Conservation (phyloP, 2,113 vertebrate genomes). For the Tursiops truncatus region DNA sequence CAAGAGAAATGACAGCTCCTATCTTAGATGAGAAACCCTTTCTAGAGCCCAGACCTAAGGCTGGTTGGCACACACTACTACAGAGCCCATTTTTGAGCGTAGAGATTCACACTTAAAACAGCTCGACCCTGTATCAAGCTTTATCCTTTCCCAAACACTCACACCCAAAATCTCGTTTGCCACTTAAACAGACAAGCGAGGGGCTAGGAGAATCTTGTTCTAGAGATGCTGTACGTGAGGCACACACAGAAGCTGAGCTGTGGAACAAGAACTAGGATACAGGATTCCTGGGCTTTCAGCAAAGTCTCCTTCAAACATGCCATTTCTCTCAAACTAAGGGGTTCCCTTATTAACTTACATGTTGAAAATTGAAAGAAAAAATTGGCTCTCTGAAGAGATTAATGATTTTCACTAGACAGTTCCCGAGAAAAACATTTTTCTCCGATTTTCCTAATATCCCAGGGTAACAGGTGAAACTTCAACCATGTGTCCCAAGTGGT, state of each 20-base stretch:
- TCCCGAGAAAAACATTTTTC: neutral
- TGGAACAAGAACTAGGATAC: neutral
- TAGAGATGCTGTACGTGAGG: neutral
- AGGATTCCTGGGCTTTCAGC: neutral
- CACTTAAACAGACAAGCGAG: neutral
- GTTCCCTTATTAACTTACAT: neutral
- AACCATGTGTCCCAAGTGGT: neutral
- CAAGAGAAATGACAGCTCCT: neutral
- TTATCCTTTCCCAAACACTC: neutral
- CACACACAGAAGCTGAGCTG: neutral
- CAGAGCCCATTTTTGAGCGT: neutral
- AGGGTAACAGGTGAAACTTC: neutral
- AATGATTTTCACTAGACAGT: neutral
- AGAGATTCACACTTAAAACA: slow-evolving; percentile 8
- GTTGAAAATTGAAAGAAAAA: neutral
- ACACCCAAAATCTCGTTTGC: neutral
- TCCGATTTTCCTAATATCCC: neutral
- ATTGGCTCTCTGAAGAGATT: neutral
- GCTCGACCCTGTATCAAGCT: neutral
- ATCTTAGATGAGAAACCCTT: neutral
- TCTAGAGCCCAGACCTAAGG: neutral
- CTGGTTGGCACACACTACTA: neutral
- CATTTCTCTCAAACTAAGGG: neutral
- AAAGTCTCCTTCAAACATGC: neutral
- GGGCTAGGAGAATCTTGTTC: neutral